These are phyloP conservation scores for Actinostola sp. DNA, from an alignment of 92 coral and sea anemone species.

Conservation along the genomic window DNA sequence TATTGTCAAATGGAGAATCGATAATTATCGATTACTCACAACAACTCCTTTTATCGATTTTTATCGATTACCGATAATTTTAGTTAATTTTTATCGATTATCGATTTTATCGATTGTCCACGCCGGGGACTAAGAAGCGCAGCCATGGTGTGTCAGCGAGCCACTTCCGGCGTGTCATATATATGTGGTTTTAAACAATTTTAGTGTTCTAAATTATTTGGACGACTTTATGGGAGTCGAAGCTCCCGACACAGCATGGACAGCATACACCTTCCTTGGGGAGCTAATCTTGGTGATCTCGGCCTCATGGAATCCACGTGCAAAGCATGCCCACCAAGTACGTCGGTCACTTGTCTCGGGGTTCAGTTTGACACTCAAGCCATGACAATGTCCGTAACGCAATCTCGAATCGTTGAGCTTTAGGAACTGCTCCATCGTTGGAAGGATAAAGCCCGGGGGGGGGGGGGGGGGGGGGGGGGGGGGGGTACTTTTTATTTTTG, in stretches of 20 bases:
- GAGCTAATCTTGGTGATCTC: slow-evolving; percentile 1
- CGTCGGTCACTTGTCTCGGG: too few relatives aligned
- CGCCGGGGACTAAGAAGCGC: slow-evolving; percentile 39
- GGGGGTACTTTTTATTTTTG: too few relatives aligned
- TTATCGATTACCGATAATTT: too few relatives aligned
- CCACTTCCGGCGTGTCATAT: slow-evolving; percentile 19
- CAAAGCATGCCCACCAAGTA: slow-evolving; percentile 40
- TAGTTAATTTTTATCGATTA: too few relatives aligned
- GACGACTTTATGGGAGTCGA: slow-evolving; percentile 53
- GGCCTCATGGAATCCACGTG: slow-evolving; percentile 28
- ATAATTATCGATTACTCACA: too few relatives aligned
- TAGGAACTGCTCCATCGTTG: slow-evolving; percentile 7
- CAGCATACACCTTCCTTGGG: background rate
- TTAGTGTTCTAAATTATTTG: slow-evolving; percentile 37
- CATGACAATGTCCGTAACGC: slow-evolving; percentile 32
- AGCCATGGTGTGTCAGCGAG: slow-evolving; percentile 58
- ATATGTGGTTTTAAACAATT: slow-evolving; percentile 18
- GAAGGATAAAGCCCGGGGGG: too few relatives aligned
- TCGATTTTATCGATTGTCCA: too few relatives aligned
- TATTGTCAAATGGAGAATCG: too few relatives aligned
- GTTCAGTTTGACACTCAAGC: slow-evolving; percentile 13
- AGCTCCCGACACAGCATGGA: background rate
- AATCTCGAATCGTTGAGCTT: slow-evolving; percentile 15
- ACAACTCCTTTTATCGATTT: too few relatives aligned
- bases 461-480: too few relatives aligned